phyloP scores from a whole-genome alignment of 2,797 vertebrate genomes.

The Sebastes oblongus region DNA sequence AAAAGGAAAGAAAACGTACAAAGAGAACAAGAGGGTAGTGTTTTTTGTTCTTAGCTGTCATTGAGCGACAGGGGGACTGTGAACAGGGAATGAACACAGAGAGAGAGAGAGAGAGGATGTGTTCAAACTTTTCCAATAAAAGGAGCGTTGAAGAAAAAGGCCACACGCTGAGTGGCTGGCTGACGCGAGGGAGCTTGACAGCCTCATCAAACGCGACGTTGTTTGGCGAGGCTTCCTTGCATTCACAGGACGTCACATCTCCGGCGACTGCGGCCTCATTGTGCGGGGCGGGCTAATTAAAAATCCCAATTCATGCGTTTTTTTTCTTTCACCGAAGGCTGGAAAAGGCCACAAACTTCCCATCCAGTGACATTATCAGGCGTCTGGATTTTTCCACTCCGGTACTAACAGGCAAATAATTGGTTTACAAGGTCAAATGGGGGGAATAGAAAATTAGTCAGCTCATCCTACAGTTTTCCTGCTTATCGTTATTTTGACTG shows the following conservation, averaged over 20 bases:
- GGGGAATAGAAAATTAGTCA: background rate
- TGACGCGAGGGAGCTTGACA: constrained; percentile 66
- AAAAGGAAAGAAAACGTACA: constrained; percentile 48
- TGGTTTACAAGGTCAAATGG: constrained; percentile 40
- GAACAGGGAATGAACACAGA: constrained; percentile 59
- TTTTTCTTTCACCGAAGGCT: constrained; percentile 20
- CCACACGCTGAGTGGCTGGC: constrained; percentile 75
- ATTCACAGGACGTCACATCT: constrained; percentile 64
- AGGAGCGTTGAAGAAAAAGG: constrained; percentile 55
- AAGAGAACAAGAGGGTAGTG: constrained; percentile 70
- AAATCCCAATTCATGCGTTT: constrained; percentile 41
- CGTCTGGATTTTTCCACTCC: background rate
- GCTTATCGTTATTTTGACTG: background rate
- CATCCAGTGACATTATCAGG: constrained; percentile 29
- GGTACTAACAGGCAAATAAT: constrained; percentile 25
- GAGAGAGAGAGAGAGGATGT: constrained; percentile 55
- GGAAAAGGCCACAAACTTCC: constrained; percentile 50
- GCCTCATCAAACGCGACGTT: constrained; percentile 63
- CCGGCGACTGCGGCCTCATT: constrained; percentile 42
- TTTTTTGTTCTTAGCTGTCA: constrained; percentile 65
- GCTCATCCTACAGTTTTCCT: background rate
- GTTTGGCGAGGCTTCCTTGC: constrained; percentile 62
- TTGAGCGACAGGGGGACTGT: constrained; percentile 43
- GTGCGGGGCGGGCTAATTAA: constrained; percentile 52
- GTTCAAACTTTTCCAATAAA: constrained; percentile 72